Evolutionary conservation across 2,888 invertebrate genomes (phyloP), one percentile per base, ranked within the genome.

Genomic region (Ormyrus thymus): DNA sequence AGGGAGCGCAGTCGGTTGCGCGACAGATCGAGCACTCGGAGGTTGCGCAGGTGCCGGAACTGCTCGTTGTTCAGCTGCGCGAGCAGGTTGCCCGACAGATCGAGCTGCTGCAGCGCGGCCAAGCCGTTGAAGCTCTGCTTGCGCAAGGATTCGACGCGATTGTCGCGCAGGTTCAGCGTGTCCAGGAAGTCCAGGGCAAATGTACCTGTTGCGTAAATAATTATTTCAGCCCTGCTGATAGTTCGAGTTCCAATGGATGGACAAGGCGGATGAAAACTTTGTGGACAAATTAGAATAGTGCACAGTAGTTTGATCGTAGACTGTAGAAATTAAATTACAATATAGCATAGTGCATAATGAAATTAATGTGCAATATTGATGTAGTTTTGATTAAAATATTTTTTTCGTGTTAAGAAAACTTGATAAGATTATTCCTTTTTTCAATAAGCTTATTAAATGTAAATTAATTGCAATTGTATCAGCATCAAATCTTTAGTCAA

Each of bases 71-170:
- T 94, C 83, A 97, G 90, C 87, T 95, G 95, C 45, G 93, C 93
- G 81, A 97, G 93, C 56, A 92, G 91, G 89, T 97, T 97, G 84
- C 92, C 93, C 59, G 95, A 95, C 15, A 97, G 90, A 87, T 97
- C 96, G 71, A 97, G 90, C 85, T 95, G 93, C 90, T 97, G 96
- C 71, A 97, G 90, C 74, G 94, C 93, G 79, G 93, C 92, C 45
- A 96, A 90, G 51, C 95, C 95, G 81, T 94, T 93, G 88, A 97
- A 96, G 6, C 96, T 95, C 87, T 95, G 93, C 82, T 94, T 93
- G 83, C 95, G 93, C 56, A 97, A 90, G 5, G 92, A 91, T 83
- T 93, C 93, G 78, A 97, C 93, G 83, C 93, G 93, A 89, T 97
- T 97, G 86, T 94, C 93, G 71, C 94, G 93, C 79, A 97, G 90